Evolutionary conservation across 1,140 invertebrate species (phyloP).

Genomic region (Papilio polytes): DNA sequence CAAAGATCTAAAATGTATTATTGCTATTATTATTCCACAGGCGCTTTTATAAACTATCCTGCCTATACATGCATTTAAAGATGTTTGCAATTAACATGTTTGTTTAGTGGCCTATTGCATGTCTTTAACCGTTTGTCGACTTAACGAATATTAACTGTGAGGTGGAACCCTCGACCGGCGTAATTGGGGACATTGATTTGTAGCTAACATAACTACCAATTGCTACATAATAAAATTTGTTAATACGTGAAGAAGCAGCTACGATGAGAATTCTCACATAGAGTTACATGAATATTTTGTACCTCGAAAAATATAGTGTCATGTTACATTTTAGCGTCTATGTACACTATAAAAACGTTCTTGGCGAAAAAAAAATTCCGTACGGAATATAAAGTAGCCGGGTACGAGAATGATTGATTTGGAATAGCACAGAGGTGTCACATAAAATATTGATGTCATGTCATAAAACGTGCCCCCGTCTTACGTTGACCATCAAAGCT

Average conservation of each 20-base stretch:
- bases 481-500: constrained; percentile 56
- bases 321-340: constrained; percentile 18
- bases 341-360: constrained; percentile 26
- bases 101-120: constrained; percentile 33
- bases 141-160: constrained; percentile 44
- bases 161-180: constrained; percentile 14
- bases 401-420: constrained; percentile 63
- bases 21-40: background rate
- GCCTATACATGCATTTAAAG: constrained; percentile 26
- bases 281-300: background rate
- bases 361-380: constrained; percentile 38
- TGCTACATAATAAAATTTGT: constrained; percentile 37
- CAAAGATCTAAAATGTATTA: background rate
- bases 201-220: constrained; percentile 35
- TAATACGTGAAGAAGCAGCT: constrained; percentile 33
- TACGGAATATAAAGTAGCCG: constrained; percentile 56
- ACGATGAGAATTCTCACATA: background rate
- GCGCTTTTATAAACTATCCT: background rate
- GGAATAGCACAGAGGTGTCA: constrained; percentile 56
- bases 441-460: constrained; percentile 66
- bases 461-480: constrained; percentile 56
- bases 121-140: constrained; percentile 17
- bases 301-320: constrained; percentile 29
- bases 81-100: constrained; percentile 10
- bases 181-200: constrained; percentile 41